These are phyloP conservation scores for Amblyopsis hoosieri DNA, from an alignment of 2,797 vertebrate species.

Conservation along the genomic window DNA sequence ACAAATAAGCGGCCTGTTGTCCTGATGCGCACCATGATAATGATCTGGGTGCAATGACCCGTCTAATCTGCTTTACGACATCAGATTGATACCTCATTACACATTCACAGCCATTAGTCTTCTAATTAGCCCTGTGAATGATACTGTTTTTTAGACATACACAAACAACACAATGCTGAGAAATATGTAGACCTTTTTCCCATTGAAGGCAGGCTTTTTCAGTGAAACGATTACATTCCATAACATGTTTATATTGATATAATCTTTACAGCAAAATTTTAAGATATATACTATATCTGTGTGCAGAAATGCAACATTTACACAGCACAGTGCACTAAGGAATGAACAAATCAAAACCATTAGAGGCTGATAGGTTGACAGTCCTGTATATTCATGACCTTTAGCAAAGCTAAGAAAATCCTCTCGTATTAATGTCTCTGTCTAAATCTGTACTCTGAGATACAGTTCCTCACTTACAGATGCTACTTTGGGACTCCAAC, in stretches of 20 bases:
- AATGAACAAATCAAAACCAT: neutral
- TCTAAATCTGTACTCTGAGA: neutral
- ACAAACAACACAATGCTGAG: conserved; percentile 7
- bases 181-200: neutral
- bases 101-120: conserved; percentile 23
- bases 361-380: neutral
- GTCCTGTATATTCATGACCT: neutral
- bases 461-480: conserved; percentile 9
- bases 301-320: neutral
- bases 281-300: neutral
- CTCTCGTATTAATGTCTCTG: conserved; percentile 1
- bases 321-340: neutral
- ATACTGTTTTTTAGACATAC: neutral
- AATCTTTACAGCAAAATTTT: neutral
- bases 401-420: neutral
- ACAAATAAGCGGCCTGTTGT: conserved; percentile 31
- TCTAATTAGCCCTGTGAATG: conserved; percentile 18
- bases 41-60: conserved; percentile 34
- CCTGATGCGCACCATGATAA: conserved; percentile 7
- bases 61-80: conserved; percentile 20
- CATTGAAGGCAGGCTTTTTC: too few species aligned
- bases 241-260: neutral
- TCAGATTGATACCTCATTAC: conserved; percentile 24
- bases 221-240: too few species aligned
- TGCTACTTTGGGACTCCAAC: conserved; percentile 30